phyloP scores from a whole-genome alignment of 1,140 invertebrate genomes.

The Drosophila sp. region DNA sequence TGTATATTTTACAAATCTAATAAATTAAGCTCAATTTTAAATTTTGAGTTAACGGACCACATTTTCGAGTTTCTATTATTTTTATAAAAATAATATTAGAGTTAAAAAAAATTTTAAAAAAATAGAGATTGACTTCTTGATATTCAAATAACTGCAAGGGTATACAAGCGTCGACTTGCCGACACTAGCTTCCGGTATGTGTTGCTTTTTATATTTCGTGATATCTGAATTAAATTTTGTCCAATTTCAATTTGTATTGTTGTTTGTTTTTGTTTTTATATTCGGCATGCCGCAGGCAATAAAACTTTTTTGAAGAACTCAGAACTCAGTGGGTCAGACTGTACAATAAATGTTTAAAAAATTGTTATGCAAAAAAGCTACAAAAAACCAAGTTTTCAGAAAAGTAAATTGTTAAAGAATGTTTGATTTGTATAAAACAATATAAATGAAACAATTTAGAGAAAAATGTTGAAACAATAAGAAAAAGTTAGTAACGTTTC shows the following conservation, averaged over 20 bases:
- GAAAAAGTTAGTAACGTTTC: conserved; percentile 43
- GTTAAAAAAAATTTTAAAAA: not conserved
- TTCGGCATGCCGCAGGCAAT: conserved; percentile 72
- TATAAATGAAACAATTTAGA: not conserved
- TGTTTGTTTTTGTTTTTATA: conserved; percentile 29
- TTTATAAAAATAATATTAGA: not conserved
- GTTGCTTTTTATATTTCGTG: not conserved
- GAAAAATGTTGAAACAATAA: conserved; percentile 28
- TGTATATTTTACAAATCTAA: too few relatives aligned
- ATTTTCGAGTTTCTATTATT: too few relatives aligned
- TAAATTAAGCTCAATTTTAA: too few relatives aligned
- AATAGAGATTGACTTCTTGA: not conserved
- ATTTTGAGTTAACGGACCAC: too few relatives aligned
- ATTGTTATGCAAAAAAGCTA: conserved; percentile 47
- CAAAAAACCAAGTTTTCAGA: conserved; percentile 33
- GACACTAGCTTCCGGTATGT: not conserved
- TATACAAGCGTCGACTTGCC: not conserved
- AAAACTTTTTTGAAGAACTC: conserved; percentile 52
- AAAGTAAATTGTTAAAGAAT: conserved; percentile 22
- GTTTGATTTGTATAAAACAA: conserved; percentile 7
- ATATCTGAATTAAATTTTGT: not conserved
- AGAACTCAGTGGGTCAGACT: conserved; percentile 63
- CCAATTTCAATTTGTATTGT: conserved; percentile 1
- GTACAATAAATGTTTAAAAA: conserved; percentile 48
- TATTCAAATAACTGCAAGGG: not conserved